Conservation (phyloP, 2,888 invertebrate genomes). For the Nomada fucata region DNA sequence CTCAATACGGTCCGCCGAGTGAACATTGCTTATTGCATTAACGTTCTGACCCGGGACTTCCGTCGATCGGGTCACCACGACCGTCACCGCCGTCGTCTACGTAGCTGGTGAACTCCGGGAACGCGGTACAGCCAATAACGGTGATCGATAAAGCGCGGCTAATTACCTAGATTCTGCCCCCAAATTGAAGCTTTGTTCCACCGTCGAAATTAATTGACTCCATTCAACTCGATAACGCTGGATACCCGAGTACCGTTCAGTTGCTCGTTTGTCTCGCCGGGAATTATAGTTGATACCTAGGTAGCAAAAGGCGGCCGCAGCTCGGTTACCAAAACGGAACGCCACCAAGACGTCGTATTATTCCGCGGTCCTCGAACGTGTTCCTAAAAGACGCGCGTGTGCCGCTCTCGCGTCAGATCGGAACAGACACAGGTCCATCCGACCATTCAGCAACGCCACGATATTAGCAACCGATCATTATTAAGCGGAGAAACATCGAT, state of each 20-base stretch:
- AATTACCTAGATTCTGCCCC: conserved; percentile 76
- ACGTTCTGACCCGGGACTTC: conserved; percentile 59
- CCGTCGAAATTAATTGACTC: conserved; percentile 78
- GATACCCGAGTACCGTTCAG: conserved; percentile 63
- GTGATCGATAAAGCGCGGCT: conserved; percentile 80
- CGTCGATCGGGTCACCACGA: conserved; percentile 47
- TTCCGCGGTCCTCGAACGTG: not conserved
- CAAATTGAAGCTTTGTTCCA: conserved; percentile 79
- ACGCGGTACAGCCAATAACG: conserved; percentile 68
- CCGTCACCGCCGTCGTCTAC: conserved; percentile 27
- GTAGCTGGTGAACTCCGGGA: conserved; percentile 38
- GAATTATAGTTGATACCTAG: conserved; percentile 65
- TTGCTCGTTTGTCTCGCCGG: conserved; percentile 57
- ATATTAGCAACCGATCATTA: not conserved
- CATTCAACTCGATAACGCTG: conserved; percentile 76
- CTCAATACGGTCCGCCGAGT: conserved; percentile 43
- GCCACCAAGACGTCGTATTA: conserved; percentile 8
- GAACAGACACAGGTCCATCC: not conserved
- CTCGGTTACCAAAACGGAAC: conserved; percentile 33
- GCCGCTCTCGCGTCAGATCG: not conserved
- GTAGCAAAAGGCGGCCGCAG: conserved; percentile 43
- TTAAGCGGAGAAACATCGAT: not conserved
- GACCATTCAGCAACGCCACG: not conserved
- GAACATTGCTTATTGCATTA: conserved; percentile 69
- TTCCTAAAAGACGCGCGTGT: conserved; percentile 10